Evolutionary conservation across 1,140 invertebrate species (phyloP).

Genomic region (Stegodyphus mimosarum): DNA sequence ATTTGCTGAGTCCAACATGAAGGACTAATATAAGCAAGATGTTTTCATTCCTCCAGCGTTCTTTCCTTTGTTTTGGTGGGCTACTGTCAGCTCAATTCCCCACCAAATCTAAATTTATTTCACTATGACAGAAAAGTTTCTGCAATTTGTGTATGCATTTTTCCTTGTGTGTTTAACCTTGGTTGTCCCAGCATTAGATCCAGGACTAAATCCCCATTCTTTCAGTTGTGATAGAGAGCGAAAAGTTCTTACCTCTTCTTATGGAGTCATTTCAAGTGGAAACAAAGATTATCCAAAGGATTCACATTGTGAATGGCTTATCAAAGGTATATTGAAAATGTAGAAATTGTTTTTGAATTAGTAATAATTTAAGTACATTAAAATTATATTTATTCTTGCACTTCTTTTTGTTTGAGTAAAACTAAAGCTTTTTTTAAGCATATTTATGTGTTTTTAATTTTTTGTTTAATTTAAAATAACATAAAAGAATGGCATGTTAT

Average conservation of each 20-base stretch:
- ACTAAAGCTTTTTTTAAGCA: constrained; percentile 11
- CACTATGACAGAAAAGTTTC: constrained; percentile 22
- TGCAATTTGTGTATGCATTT: neutral
- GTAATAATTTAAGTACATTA: neutral
- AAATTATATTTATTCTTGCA: constrained; percentile 4
- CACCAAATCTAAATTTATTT: constrained; percentile 13
- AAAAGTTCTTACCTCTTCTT: constrained; percentile 67
- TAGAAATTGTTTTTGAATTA: constrained; percentile 10
- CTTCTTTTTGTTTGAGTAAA: neutral
- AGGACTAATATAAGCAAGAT: neutral
- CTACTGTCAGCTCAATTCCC: neutral
- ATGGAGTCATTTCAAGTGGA: constrained; percentile 92
- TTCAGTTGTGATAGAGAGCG: constrained; percentile 63
- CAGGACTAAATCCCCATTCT: neutral
- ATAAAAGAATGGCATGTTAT: too few species aligned
- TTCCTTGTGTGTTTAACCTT: constrained; percentile 42
- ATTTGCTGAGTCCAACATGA: too few species aligned
- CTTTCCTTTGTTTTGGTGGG: constrained; percentile 2
- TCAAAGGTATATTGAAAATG: constrained; percentile 76
- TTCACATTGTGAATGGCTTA: constrained; percentile 95
- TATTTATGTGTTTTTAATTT: too few species aligned
- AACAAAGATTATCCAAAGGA: constrained; percentile 90
- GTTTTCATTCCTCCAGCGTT: neutral
- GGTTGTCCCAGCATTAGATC: constrained; percentile 8
- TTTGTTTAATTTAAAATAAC: constrained; percentile 9